Evolutionary conservation across 1,140 invertebrate genomes (phyloP).

Genomic region (Tetramorium alpestre): DNA sequence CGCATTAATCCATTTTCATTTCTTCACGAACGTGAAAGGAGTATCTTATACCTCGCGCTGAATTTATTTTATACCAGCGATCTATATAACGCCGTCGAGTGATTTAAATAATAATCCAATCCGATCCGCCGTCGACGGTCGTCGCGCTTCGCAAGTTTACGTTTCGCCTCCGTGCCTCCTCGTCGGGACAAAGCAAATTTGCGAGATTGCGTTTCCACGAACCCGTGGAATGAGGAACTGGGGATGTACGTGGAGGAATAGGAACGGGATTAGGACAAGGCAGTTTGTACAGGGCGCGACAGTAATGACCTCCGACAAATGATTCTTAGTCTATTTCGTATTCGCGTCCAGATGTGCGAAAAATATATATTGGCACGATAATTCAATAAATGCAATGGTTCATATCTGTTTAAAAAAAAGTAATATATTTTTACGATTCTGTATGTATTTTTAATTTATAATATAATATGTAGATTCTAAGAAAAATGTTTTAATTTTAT

Average conservation of each 20-base stretch:
- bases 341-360: not conserved
- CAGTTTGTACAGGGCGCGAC: conserved; percentile 30
- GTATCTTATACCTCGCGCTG: conserved; percentile 16
- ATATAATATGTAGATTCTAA: not conserved
- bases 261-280: conserved; percentile 66
- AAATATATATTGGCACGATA: not conserved
- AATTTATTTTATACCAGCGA: conserved; percentile 55
- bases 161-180: conserved; percentile 59
- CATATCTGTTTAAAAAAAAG: not conserved
- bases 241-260: conserved; percentile 60
- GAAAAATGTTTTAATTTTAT: not conserved
- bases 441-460: not conserved
- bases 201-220: conserved; percentile 78
- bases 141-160: conserved; percentile 68
- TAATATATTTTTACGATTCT: not conserved
- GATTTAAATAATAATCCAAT: conserved; percentile 73
- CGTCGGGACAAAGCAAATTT: conserved; percentile 77
- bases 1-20: conserved; percentile 39
- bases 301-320: conserved; percentile 42
- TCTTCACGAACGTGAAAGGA: not conserved
- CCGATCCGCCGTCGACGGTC: conserved; percentile 60
- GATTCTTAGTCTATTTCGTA: conserved; percentile 42
- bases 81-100: conserved; percentile 58
- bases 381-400: not conserved
- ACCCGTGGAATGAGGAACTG: conserved; percentile 61